Percentiles rank a stretch among this genome's conserved stretches.
phyloP scores from a whole-genome alignment of 2,113 vertebrate genomes.

The Cacatua alba region DNA sequence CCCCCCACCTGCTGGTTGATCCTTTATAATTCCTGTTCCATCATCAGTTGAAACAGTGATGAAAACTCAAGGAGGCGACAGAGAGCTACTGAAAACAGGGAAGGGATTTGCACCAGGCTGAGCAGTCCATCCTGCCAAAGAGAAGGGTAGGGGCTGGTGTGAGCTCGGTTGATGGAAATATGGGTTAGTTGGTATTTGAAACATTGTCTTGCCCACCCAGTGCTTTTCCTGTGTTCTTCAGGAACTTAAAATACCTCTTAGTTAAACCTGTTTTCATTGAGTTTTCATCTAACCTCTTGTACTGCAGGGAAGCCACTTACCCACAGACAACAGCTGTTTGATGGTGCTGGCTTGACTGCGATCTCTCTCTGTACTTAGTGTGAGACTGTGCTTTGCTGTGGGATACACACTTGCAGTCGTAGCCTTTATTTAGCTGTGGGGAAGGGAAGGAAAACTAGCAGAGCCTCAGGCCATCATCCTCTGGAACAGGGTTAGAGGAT shows the following conservation, averaged over 20 bases:
- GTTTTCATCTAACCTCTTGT: neutral
- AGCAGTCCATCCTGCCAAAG: neutral
- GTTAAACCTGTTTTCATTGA: neutral
- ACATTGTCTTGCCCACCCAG: neutral
- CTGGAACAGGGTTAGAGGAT: neutral
- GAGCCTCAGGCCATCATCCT: neutral
- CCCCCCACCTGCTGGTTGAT: neutral
- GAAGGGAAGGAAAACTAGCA: neutral
- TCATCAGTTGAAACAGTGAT: neutral
- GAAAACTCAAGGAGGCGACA: neutral
- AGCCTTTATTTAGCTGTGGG: neutral
- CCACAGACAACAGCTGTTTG: neutral
- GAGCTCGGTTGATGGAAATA: neutral
- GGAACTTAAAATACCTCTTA: neutral
- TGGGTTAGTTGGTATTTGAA: fast-evolving
- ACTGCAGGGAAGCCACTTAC: neutral
- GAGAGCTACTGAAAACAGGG: neutral
- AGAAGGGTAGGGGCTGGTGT: neutral
- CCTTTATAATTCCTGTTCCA: neutral
- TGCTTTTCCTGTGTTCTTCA: neutral
- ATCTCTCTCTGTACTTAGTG: neutral
- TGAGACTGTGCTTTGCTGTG: neutral
- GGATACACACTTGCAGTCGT: neutral
- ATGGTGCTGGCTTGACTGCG: fast-evolving
- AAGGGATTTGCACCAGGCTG: neutral